Base-by-base conservation (phyloP, 2,888 invertebrate species). In the Gymnosoma rotundatum region DNA sequence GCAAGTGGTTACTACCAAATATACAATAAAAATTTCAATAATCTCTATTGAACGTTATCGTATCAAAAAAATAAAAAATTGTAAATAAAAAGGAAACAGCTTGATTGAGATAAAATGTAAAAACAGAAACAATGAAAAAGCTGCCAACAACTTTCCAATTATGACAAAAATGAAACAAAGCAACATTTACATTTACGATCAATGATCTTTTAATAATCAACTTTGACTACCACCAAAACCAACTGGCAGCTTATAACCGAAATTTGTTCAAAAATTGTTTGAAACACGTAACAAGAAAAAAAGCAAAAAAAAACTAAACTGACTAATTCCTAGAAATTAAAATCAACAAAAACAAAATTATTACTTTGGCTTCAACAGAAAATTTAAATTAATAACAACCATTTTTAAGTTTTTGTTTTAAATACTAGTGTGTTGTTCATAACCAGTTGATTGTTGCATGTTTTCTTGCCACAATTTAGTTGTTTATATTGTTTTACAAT, bases 151-250 rank as follows among this genome's bases (percentile, higher is more conserved):
- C 80, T 80, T 83, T 86, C 80, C 76, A 86, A 72, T 79, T 85
- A 85, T 83, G 83, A 82, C 82, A 83, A 84, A 60, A 85, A 79
- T 84, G 85, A 86, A 87, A 80, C 84, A 78, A 87, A 78, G 73
- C 84, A 84, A 64, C 72, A 84, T 80, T 83, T 83, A 75, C 75
- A 81, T 75, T 81, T 70, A 75, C 81, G 81, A 81, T 81, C 81
- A 81, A 81, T 81, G 81, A 75, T 81, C 81, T 81, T 80, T 80
- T 76, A 83, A 79, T 80, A 61, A 80, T 78, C 85, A 73, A 73
- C 82, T 72, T 63, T 80, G 73, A 76, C 73, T 78, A 67, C 32
- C 50, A 72, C 50, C 56, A 64, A 79, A 79, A 78, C 25, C 79
- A 78, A 78, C 52, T 70, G 69, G 54, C 63, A 78, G 54, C n/a